Evolutionary conservation across 2,888 invertebrate genomes (phyloP).

Genomic region (Spodoptera exigua): DNA sequence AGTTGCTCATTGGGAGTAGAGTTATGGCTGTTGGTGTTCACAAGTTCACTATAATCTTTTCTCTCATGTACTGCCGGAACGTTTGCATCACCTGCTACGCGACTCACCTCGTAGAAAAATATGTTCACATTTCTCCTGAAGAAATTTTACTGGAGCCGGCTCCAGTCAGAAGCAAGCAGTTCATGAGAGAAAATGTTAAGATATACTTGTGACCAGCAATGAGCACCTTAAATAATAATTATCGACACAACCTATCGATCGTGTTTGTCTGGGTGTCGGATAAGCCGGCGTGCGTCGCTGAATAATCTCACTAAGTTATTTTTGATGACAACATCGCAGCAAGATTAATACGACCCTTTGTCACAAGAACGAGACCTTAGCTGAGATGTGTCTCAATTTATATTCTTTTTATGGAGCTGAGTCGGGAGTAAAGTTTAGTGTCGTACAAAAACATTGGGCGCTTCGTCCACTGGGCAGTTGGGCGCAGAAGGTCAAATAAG

Average conservation of each 20-base stretch:
- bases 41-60: too few relatives aligned
- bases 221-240: not conserved
- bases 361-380: conserved; percentile 52
- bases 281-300: conserved; percentile 22
- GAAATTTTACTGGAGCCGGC: too few relatives aligned
- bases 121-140: conserved; percentile 37
- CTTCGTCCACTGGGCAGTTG: conserved; percentile 12
- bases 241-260: conserved; percentile 24
- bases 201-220: conserved; percentile 12
- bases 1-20: too few relatives aligned
- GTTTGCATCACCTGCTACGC: conserved; percentile 30
- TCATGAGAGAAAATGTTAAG: conserved; percentile 19
- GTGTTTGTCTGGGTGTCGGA: conserved; percentile 11
- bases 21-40: too few relatives aligned
- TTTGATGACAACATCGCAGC: conserved; percentile 54
- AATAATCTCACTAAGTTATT: conserved; percentile 52
- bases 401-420: conserved; percentile 67
- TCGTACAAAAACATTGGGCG: conserved; percentile 60
- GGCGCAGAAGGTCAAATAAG: conserved; percentile 6
- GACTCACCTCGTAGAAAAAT: conserved; percentile 29
- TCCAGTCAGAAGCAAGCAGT: conserved; percentile 18
- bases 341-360: conserved; percentile 61
- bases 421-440: conserved; percentile 62
- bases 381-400: conserved; percentile 64
- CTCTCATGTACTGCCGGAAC: too few relatives aligned